Conservation (phyloP, 2,888 invertebrate species). For the Drosophila pseudotakahashii region DNA sequence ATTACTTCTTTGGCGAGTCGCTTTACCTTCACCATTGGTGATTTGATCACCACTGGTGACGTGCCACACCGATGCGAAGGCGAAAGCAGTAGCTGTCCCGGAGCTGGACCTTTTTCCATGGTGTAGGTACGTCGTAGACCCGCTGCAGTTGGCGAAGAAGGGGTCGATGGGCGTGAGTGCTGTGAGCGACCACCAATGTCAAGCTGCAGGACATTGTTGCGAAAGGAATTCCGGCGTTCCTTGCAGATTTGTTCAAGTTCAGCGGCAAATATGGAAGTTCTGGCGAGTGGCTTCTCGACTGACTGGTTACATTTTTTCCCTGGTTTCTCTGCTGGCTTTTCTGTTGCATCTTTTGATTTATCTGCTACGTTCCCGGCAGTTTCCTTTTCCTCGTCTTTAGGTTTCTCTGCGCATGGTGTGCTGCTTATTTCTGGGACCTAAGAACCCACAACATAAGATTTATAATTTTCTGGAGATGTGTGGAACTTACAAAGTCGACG, state of each 20-base stretch:
- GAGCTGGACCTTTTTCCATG: conserved; percentile 52
- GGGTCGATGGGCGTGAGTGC: conserved; percentile 1
- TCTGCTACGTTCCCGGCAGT: neutral
- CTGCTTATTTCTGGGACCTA: conserved; percentile 43
- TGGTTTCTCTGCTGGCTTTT: neutral
- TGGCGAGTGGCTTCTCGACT: neutral
- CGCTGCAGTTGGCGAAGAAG: neutral
- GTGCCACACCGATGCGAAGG: conserved; percentile 17
- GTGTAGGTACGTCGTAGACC: conserved; percentile 55
- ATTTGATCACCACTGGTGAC: neutral
- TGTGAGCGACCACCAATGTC: neutral
- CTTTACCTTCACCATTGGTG: conserved; percentile 13
- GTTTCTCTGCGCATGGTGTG: conserved; percentile 21
- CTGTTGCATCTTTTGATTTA: neutral
- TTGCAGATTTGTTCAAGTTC: conserved; percentile 15
- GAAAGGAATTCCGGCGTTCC: conserved; percentile 1
- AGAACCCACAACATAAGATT: neutral
- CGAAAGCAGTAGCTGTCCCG: conserved; percentile 58
- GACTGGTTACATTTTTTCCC: neutral
- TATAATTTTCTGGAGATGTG: no score
- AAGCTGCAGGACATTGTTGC: conserved; percentile 24
- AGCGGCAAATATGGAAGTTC: neutral
- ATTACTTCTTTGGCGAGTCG: neutral
- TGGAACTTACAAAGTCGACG: conserved; percentile 48
- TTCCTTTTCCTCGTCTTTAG: neutral